Conservation (phyloP, 2,888 invertebrate species). For the Melipona bicolor region DNA sequence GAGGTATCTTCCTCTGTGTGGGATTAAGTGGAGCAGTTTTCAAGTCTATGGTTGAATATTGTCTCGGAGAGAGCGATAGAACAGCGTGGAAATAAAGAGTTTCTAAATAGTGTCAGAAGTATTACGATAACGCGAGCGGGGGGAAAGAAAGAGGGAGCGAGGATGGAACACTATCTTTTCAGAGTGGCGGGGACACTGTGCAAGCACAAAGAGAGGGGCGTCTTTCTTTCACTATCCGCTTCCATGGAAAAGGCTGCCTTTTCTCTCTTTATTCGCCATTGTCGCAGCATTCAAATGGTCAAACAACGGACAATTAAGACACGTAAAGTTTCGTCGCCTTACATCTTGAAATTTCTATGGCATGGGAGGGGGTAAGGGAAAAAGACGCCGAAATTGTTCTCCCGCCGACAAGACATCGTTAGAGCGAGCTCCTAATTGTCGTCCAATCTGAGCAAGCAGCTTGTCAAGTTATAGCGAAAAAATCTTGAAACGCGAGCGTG, state of each 20-base stretch:
- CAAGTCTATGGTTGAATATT: slow-evolving; percentile 35
- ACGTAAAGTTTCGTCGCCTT: slow-evolving; percentile 7
- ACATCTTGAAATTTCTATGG: background rate
- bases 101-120: slow-evolving; percentile 29
- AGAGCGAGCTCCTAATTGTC: background rate
- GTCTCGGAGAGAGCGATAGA: background rate
- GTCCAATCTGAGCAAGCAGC: background rate
- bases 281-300: slow-evolving; percentile 38
- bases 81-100: slow-evolving; percentile 13
- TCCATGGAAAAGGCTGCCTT: background rate
- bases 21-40: slow-evolving; percentile 36
- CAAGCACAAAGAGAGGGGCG: slow-evolving; percentile 15
- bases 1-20: background rate
- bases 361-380: background rate
- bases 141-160: background rate
- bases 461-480: too few relatives aligned
- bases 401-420: background rate
- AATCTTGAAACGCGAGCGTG: too few relatives aligned
- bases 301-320: slow-evolving; percentile 45
- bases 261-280: slow-evolving; percentile 16
- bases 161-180: slow-evolving; percentile 12
- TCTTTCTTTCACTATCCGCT: slow-evolving; percentile 31
- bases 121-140: slow-evolving; percentile 13
- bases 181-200: slow-evolving; percentile 6
- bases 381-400: background rate